Percentiles rank a stretch among this genome's conserved stretches.
Evolutionary conservation across 2,888 invertebrate species (phyloP).

Genomic region (Onchidella celtica): DNA sequence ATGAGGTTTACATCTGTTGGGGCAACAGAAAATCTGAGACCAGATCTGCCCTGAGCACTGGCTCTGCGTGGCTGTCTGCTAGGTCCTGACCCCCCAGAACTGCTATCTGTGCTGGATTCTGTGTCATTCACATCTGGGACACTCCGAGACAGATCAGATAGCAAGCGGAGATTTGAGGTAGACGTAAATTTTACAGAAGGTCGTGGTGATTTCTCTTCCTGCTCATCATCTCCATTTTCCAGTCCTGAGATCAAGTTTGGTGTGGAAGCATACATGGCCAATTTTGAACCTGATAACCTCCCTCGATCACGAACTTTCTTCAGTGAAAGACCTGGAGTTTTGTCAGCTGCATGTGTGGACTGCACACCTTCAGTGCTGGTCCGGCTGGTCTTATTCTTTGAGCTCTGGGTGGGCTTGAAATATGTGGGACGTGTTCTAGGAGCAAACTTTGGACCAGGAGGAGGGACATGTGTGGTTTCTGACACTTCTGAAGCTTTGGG

Average conservation of each 20-base stretch:
- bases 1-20: constrained; percentile 32
- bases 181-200: not conserved
- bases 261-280: constrained; percentile 63
- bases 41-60: not conserved
- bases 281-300: constrained; percentile 47
- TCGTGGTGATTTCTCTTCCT: constrained; percentile 32
- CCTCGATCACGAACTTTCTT: constrained; percentile 15
- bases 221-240: constrained; percentile 57
- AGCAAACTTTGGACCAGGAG: constrained; percentile 5
- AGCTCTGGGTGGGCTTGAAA: constrained; percentile 48
- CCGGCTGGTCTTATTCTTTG: constrained; percentile 43
- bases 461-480: not conserved
- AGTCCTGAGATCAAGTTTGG: constrained; percentile 58
- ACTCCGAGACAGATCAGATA: constrained; percentile 57
- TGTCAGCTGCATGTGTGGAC: constrained; percentile 6
- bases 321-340: not conserved
- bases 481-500: not conserved
- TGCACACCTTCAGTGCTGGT: not conserved
- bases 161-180: constrained; percentile 49
- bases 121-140: constrained; percentile 61
- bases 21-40: constrained; percentile 1
- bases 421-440: constrained; percentile 46
- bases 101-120: constrained; percentile 46
- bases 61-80: not conserved
- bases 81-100: constrained; percentile 7